Evolutionary conservation across 2,113 vertebrate genomes (phyloP).

Genomic region (Burhinus bistriatus): DNA sequence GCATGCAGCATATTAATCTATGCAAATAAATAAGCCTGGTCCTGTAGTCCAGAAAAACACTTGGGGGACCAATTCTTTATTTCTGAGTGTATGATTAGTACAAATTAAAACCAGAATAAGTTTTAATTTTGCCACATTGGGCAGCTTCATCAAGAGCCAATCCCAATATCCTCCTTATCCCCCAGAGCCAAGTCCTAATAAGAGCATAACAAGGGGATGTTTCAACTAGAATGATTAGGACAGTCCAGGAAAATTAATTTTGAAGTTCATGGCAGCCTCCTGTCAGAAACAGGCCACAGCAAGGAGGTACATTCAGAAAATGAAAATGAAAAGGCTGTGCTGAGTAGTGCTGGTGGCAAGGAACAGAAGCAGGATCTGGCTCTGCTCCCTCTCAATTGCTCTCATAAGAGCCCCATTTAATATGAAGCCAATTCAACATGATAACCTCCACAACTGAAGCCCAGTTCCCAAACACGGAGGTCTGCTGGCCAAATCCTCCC

Average conservation of each 20-base stretch:
- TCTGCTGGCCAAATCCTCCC: slow-evolving; percentile 1
- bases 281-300: background rate
- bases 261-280: slow-evolving; percentile 28
- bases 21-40: background rate
- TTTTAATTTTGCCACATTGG: slow-evolving; percentile 34
- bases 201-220: background rate
- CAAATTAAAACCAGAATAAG: slow-evolving; percentile 60
- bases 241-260: slow-evolving; percentile 51
- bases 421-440: slow-evolving; percentile 20
- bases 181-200: slow-evolving; percentile 1
- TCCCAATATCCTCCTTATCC: background rate
- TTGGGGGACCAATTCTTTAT: slow-evolving; percentile 59
- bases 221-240: slow-evolving; percentile 29
- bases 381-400: background rate
- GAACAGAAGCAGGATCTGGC: slow-evolving; percentile 14
- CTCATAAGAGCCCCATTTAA: background rate
- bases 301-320: background rate
- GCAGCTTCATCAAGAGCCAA: slow-evolving; percentile 24
- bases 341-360: background rate
- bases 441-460: background rate
- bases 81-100: slow-evolving; percentile 51
- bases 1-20: slow-evolving; percentile 9
- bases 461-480: background rate
- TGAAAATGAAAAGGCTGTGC: slow-evolving; percentile 10
- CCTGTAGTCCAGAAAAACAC: slow-evolving; percentile 48